Percentiles rank a stretch among this genome's conserved stretches.
These are phyloP conservation scores for Elmis aenea DNA, from an alignment of 2,888 invertebrate species.

Conservation along the genomic window DNA sequence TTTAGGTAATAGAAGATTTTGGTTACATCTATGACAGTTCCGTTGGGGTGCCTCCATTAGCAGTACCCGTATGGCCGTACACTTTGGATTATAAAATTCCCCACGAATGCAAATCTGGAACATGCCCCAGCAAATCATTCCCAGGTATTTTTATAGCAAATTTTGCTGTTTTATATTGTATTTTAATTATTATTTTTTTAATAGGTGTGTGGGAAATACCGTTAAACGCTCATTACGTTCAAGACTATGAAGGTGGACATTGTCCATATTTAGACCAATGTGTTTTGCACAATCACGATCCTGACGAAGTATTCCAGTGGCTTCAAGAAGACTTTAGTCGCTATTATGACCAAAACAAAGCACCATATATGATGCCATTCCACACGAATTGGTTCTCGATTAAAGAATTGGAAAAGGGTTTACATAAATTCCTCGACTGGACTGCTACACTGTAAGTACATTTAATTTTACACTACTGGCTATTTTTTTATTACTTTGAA, in stretches of 20 bases:
- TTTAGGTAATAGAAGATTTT: conserved; percentile 83
- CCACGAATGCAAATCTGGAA: conserved; percentile 87
- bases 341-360: conserved; percentile 80
- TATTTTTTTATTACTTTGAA: too few species aligned
- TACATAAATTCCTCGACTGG: conserved; percentile 84
- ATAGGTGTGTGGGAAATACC: conserved; percentile 88
- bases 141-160: conserved; percentile 61
- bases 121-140: conserved; percentile 86
- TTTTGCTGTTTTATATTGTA: conserved; percentile 1
- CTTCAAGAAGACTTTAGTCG: conserved; percentile 82
- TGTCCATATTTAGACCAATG: conserved; percentile 91
- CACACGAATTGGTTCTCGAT: conserved; percentile 97
- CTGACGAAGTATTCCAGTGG: conserved; percentile 75
- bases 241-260: conserved; percentile 85
- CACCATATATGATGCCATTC: conserved; percentile 93
- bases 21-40: conserved; percentile 92
- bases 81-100: conserved; percentile 90
- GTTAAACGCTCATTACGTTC: conserved; percentile 82
- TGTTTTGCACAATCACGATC: conserved; percentile 81
- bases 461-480: conserved; percentile 1
- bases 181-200: conserved; percentile 20
- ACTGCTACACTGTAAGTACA: conserved; percentile 63
- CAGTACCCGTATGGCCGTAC: conserved; percentile 88
- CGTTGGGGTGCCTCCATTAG: conserved; percentile 75
- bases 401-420: conserved; percentile 73